phyloP scores from a whole-genome alignment of 2,797 vertebrate genomes.

The Xiphophorus birchmanni region DNA sequence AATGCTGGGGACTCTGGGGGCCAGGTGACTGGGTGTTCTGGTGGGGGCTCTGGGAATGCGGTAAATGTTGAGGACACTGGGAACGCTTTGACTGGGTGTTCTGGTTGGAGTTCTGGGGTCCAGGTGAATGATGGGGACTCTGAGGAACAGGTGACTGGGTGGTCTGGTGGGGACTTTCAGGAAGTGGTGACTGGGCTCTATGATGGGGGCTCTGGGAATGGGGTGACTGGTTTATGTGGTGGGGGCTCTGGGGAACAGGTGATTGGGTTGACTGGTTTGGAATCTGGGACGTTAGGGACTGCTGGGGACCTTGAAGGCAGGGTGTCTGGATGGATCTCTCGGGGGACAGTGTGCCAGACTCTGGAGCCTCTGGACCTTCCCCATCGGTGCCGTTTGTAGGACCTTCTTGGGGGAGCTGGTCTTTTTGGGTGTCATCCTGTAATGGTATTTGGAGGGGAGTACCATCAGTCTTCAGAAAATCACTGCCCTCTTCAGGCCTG shows the following conservation, averaged over 20 bases:
- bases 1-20: neutral
- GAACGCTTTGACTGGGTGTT: neutral
- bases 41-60: neutral
- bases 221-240: neutral
- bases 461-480: constrained; percentile 24
- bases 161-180: neutral
- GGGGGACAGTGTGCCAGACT: neutral
- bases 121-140: neutral
- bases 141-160: neutral
- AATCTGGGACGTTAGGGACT: neutral
- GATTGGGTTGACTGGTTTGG: neutral
- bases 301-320: neutral
- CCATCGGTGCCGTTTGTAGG: neutral
- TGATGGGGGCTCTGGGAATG: neutral
- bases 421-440: neutral
- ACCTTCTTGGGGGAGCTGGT: neutral
- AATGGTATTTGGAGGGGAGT: neutral
- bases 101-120: neutral
- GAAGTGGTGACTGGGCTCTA: neutral
- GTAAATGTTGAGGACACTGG: neutral
- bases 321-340: neutral
- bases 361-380: neutral
- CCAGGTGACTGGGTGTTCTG: neutral
- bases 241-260: neutral
- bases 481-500: constrained; percentile 49